Conservation (phyloP, 2,888 invertebrate genomes). For the Drosophila eohydei region DNA sequence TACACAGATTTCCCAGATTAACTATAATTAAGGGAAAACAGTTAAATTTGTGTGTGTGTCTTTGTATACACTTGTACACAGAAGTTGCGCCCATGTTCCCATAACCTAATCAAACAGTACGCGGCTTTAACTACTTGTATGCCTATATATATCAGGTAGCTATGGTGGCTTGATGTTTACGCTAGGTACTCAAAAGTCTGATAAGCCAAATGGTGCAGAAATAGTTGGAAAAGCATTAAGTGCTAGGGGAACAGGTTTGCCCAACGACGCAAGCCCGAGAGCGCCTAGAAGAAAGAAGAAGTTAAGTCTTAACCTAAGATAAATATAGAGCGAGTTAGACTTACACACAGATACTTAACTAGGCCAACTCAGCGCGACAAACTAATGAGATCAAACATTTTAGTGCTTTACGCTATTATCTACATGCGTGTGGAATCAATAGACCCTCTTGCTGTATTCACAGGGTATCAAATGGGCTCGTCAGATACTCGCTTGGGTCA, state of each 20-base stretch:
- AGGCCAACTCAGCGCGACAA: not conserved
- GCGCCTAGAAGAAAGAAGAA: too few species aligned
- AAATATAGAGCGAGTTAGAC: too few species aligned
- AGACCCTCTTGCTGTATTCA: not conserved
- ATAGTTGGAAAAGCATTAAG: not conserved
- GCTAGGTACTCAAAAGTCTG: slow-evolving; percentile 1
- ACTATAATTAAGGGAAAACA: slow-evolving; percentile 5
- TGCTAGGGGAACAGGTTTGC: slow-evolving; percentile 11
- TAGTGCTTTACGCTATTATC: not conserved
- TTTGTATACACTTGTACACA: not conserved
- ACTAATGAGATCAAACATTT: not conserved
- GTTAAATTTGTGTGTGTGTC: not conserved
- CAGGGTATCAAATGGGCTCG: not conserved
- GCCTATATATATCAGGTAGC: slow-evolving; percentile 12
- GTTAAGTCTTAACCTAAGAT: too few species aligned
- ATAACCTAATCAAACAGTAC: slow-evolving; percentile 6
- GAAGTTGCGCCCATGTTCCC: slow-evolving; percentile 15
- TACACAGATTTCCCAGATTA: slow-evolving; percentile 43
- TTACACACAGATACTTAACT: not conserved
- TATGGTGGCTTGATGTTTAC: slow-evolving; percentile 1
- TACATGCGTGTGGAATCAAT: not conserved
- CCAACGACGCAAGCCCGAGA: not conserved
- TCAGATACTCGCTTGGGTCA: not conserved
- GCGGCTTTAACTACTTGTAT: slow-evolving; percentile 1
- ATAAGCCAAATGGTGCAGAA: slow-evolving; percentile 19